Base-by-base conservation (phyloP, 2,888 invertebrate species). In the Agrochola lota region DNA sequence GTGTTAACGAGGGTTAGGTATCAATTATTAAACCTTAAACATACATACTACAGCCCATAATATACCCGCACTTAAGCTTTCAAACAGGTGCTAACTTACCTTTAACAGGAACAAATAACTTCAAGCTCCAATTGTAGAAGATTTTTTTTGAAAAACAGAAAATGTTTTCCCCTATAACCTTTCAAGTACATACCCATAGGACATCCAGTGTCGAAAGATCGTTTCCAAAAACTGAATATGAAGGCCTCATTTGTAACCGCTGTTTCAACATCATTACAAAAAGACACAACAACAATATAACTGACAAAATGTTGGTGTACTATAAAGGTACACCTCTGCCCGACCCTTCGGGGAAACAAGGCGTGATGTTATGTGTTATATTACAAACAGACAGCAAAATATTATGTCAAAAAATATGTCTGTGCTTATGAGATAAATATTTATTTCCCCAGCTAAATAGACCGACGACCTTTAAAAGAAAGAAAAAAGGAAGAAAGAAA, bases 51-150 rank as follows among this genome's bases (percentile, higher is more conserved):
- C 0, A 60, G 17, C 17, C 23, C 4, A 17, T 35, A 71, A 11
- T 52, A 23, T 23, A 55, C 30, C 82, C 70, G 66, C 63, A 74
- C 49, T 67, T 66, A 85, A 82, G 72, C 83, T 40, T 71, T 60
- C 49, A 85, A 67, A 60, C 35, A 12, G 5, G 62, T 71, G 66
- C 69, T 46, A 26, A 82, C 83, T 82, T 74, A 84, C 83, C 71
- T 77, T 73, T 8, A 9, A 57, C 26, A 12, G 4, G 20, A 40
- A 26, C n/a, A 57, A 5, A 23, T 35, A 49, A 40, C 20, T 66
- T 17, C 2, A n/a, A 30, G 15, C 66, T 55, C 5, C 12, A 40
- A 43, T 7, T 20, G 8, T 6, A 80, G 23, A 35, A 11, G 0
- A 17, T 11, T 5, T 23, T 40, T 1, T 43, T 69, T 12, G 0